Evolutionary conservation across 2,797 vertebrate genomes (phyloP).

Genomic region (Cynopterus sphinx): DNA sequence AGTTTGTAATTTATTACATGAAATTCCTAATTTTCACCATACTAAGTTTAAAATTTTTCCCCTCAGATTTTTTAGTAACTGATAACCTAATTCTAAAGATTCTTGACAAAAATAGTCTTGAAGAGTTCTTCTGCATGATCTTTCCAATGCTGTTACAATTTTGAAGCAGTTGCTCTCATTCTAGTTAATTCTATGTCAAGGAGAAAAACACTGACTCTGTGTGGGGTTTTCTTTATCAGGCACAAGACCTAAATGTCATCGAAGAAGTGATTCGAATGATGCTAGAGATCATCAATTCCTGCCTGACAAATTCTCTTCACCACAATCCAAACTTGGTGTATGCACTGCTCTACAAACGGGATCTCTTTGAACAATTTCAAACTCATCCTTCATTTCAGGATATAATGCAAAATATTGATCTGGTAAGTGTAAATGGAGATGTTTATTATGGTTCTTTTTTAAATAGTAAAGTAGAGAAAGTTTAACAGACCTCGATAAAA

Average conservation of each 20-base stretch:
- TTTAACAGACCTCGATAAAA: background rate
- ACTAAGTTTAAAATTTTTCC: background rate
- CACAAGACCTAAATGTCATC: slow-evolving; percentile 97
- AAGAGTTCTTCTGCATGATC: background rate
- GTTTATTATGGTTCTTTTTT: background rate
- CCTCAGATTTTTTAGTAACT: slow-evolving; percentile 14
- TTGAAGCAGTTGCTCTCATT: background rate
- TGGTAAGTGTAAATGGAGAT: slow-evolving; percentile 87
- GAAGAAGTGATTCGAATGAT: slow-evolving; percentile 99
- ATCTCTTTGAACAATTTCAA: slow-evolving; percentile 97
- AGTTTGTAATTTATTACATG: background rate
- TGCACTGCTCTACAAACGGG: slow-evolving; percentile 96
- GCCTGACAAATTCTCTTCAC: slow-evolving; percentile 95
- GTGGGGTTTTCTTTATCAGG: slow-evolving; percentile 84
- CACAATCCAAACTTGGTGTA: slow-evolving; percentile 99
- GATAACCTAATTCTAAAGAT: background rate
- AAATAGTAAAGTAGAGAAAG: background rate
- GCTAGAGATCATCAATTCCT: slow-evolving; percentile 99
- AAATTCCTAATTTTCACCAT: background rate
- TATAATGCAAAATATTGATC: slow-evolving; percentile 98
- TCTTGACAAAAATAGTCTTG: background rate
- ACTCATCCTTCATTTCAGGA: slow-evolving; percentile 98
- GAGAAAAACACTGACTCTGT: slow-evolving; percentile 50
- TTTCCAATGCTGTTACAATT: background rate
- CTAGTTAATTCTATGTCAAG: background rate